These are phyloP conservation scores for Julus scanicus DNA, from an alignment of 2,888 invertebrate genomes.

Conservation along the genomic window DNA sequence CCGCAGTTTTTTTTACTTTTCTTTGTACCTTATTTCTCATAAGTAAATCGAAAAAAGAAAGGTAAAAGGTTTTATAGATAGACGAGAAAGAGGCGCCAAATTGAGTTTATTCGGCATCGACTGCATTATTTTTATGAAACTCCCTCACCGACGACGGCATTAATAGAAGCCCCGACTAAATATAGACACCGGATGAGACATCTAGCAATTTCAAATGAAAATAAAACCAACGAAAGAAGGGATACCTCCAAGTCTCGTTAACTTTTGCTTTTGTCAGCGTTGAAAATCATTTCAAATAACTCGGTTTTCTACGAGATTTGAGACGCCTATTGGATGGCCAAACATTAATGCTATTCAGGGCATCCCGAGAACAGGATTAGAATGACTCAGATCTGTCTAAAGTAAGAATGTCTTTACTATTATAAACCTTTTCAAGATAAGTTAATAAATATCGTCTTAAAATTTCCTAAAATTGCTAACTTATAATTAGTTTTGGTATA, in stretches of 20 bases:
- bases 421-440: too few species aligned
- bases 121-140: not conserved
- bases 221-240: not conserved
- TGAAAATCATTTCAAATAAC: slow-evolving; percentile 30
- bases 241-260: not conserved
- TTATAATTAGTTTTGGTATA: too few species aligned
- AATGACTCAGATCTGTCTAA: too few species aligned
- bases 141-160: not conserved
- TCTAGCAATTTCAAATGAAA: slow-evolving; percentile 30
- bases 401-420: too few species aligned
- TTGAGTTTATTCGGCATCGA: slow-evolving; percentile 21
- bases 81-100: slow-evolving; percentile 14
- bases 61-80: slow-evolving; percentile 30
- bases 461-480: too few species aligned
- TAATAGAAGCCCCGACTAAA: not conserved
- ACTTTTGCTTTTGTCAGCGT: slow-evolving; percentile 5
- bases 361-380: too few species aligned
- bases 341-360: too few species aligned
- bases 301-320: not conserved
- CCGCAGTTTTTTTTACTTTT: not conserved
- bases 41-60: slow-evolving; percentile 17
- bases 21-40: slow-evolving; percentile 28
- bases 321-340: not conserved
- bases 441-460: too few species aligned
- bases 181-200: slow-evolving; percentile 3